Evolutionary conservation across 1,140 invertebrate genomes (phyloP).

Genomic region (Hycleus phaleratus): DNA sequence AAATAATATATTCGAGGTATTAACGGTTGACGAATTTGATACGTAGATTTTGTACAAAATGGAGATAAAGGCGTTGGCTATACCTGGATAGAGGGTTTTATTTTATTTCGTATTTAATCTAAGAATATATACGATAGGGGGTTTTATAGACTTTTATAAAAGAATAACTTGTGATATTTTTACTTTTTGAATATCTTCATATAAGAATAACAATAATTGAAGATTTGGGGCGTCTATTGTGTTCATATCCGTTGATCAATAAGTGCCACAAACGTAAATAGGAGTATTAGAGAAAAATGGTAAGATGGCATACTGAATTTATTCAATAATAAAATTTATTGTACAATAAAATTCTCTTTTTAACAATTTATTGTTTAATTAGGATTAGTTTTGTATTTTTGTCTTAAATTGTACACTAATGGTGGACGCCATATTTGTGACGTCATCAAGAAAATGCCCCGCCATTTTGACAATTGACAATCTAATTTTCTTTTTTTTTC

Average conservation of each 20-base stretch:
- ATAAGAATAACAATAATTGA: no score
- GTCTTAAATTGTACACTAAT: not conserved
- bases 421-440: slow-evolving; percentile 8
- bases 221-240: no score
- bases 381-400: not conserved
- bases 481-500: slow-evolving; percentile 6
- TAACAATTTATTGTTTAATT: not conserved
- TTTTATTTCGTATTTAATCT: no score
- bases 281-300: slow-evolving; percentile 4
- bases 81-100: not conserved
- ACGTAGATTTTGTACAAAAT: slow-evolving; percentile 11
- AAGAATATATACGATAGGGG: no score
- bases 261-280: no score
- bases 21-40: not conserved
- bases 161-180: no score
- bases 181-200: no score
- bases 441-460: not conserved
- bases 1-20: not conserved
- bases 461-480: not conserved
- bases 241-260: no score
- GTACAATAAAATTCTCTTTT: slow-evolving; percentile 6
- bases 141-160: no score
- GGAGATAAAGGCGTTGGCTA: slow-evolving; percentile 23
- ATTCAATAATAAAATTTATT: slow-evolving; percentile 11
- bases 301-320: slow-evolving; percentile 11